Evolutionary conservation across 2,888 invertebrate species (phyloP), one percentile per base, ranked within the genome.

Genomic region (Pammene aurita): DNA sequence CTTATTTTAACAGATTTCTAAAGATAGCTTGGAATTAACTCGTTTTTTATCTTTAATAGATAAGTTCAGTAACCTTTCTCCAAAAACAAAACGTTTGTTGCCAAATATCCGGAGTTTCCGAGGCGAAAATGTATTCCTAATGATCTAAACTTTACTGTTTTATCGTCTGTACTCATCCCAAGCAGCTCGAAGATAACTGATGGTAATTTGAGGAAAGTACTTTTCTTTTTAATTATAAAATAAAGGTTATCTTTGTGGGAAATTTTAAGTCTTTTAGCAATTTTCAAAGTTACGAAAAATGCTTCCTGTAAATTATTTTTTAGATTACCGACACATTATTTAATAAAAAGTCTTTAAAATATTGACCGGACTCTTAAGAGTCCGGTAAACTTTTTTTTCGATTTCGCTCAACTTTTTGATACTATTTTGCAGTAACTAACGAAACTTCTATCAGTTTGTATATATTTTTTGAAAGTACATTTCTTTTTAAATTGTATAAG

Each of bases 101-200:
- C 61, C 48, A 41, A 67, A 50, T 70, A 67, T 62, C 70, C 65
- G 75, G 74, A 75, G 74, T 77, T 77, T 72, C 75, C 70, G 75
- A 75, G 77, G 73, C 75, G 74, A 73, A 73, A 80, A 81, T 78
- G 81, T 82, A 78, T 80, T 77, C 77, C 79, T 83, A 83, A 83
- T 81, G 83, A 82, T 76, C 75, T 72, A 78, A 82, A 83, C 75
- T 82, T 83, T 77, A 78, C 77, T 78, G 76, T 79, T 78, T 78
- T 81, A 82, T 82, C 26, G 26, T 26, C 78, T 78, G 80, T 78
- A 77, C 77, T 81, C 78, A 78, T 79, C 78, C 77, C 67, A 67
- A 61, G 77, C 73, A 61, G 77, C 73, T 73, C 72, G 74, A 75
- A 73, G 77, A 78, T 76, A 77, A 79, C 76, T 76, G 76, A 76